phyloP scores from a whole-genome alignment of 2,113 vertebrate genomes.

The Columba janthina region DNA sequence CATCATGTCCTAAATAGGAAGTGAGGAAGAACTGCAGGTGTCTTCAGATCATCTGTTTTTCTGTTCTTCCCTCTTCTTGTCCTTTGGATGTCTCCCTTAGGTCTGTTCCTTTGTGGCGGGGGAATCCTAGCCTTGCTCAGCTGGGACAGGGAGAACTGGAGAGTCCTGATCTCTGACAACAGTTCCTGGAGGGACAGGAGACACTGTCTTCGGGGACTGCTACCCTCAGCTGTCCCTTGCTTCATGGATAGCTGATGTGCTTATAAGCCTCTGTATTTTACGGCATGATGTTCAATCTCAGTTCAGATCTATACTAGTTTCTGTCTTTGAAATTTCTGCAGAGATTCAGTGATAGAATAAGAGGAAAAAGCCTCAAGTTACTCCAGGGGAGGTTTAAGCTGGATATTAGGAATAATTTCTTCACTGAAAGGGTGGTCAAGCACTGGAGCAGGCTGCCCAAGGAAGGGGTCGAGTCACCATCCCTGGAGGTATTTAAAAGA shows the following conservation, averaged over 20 bases:
- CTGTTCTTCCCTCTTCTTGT: neutral
- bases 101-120: neutral
- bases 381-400: too few species aligned
- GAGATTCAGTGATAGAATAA: neutral
- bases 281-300: neutral
- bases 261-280: neutral
- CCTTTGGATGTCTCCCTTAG: neutral
- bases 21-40: neutral
- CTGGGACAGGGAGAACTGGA: neutral
- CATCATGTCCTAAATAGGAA: neutral
- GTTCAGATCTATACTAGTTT: neutral
- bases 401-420: too few species aligned
- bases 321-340: neutral
- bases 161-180: accelerated
- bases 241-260: neutral
- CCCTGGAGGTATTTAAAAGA: too few species aligned
- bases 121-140: neutral
- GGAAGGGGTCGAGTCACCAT: too few species aligned
- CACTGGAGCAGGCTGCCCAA: too few species aligned
- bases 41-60: neutral
- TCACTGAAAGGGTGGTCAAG: too few species aligned
- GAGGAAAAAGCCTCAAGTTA: too few species aligned
- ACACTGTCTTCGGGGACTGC: neutral
- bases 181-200: neutral
- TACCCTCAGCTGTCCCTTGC: neutral